Conservation (phyloP, 2,888 invertebrate species). For the Drosophila greeni region DNA sequence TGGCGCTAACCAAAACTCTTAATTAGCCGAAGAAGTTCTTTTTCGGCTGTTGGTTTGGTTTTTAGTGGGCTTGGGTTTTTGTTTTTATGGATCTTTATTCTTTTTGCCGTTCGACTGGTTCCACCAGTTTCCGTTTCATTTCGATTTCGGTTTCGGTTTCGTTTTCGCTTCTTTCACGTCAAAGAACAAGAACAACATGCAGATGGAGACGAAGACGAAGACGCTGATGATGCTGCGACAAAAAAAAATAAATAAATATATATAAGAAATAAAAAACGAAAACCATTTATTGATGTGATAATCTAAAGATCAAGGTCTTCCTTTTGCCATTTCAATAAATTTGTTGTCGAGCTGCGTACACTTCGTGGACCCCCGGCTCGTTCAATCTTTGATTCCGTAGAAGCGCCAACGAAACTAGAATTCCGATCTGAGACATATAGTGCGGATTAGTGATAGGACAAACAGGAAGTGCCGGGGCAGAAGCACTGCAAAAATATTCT, state of each 20-base stretch:
- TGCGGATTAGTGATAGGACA: conserved; percentile 29
- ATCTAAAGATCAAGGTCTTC: conserved; percentile 72
- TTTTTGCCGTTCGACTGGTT: conserved; percentile 61
- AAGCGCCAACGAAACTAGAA: conserved; percentile 62
- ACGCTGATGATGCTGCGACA: conserved; percentile 30
- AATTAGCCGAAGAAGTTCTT: conserved; percentile 42
- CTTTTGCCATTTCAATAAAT: conserved; percentile 67
- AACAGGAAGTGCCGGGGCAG: conserved; percentile 49
- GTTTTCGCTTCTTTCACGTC: conserved; percentile 45
- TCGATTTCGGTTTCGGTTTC: conserved; percentile 46
- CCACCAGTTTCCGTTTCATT: conserved; percentile 60
- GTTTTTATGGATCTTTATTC: conserved; percentile 12
- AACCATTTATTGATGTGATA: conserved; percentile 72
- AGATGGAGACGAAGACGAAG: conserved; percentile 36
- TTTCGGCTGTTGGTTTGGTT: conserved; percentile 9
- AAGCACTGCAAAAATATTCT: background rate
- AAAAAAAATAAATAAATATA: conserved; percentile 37
- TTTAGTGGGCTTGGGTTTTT: conserved; percentile 27
- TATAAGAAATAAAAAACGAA: conserved; percentile 32
- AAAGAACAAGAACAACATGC: conserved; percentile 49
- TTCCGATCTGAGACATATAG: conserved; percentile 39
- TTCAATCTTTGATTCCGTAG: conserved; percentile 37
- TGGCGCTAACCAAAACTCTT: conserved; percentile 40
- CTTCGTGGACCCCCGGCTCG: conserved; percentile 27
- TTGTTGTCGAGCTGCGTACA: conserved; percentile 40